Percentiles rank a stretch among this genome's conserved stretches.
Evolutionary conservation across 2,113 vertebrate species (phyloP).

Genomic region (Xiphophorus couchianus): DNA sequence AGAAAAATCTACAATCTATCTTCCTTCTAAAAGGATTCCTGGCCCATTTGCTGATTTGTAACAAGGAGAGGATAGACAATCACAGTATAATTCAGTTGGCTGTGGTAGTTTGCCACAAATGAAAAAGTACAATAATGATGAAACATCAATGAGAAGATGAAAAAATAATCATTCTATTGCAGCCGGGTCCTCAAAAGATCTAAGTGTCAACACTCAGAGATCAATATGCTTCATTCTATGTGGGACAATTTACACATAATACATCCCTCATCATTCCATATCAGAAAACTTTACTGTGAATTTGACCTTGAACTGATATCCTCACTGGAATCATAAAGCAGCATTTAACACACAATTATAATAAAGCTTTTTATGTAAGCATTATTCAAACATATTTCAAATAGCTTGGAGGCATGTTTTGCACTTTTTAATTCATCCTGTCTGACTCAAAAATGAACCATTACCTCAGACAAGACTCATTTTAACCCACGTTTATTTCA

Average conservation of each 20-base stretch:
- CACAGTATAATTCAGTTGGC: conserved; percentile 68
- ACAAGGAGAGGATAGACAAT: conserved; percentile 68
- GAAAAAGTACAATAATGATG: conserved; percentile 66
- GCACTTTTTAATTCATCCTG: conserved; percentile 38
- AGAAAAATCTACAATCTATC: neutral
- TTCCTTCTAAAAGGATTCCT: conserved; percentile 6
- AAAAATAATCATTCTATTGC: conserved; percentile 76
- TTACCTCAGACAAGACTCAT: conserved; percentile 22
- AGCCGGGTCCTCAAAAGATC: conserved; percentile 64
- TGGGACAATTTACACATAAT: conserved; percentile 76
- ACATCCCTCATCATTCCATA: conserved; percentile 74
- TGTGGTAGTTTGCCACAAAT: conserved; percentile 56
- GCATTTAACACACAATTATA: conserved; percentile 39
- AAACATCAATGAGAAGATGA: conserved; percentile 79
- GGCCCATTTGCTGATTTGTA: conserved; percentile 3
- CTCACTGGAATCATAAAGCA: conserved; percentile 40
- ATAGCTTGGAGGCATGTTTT: conserved; percentile 4
- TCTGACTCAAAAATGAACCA: conserved; percentile 17
- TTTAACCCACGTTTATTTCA: conserved; percentile 50
- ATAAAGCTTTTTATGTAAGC: conserved; percentile 36
- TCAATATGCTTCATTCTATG: conserved; percentile 79
- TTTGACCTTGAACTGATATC: conserved; percentile 46
- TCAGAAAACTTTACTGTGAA: conserved; percentile 60
- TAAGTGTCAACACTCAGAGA: conserved; percentile 68
- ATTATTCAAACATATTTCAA: conserved; percentile 3